These are phyloP conservation scores for Limnephilus rhombicus DNA, from an alignment of 2,888 invertebrate genomes.

Conservation along the genomic window DNA sequence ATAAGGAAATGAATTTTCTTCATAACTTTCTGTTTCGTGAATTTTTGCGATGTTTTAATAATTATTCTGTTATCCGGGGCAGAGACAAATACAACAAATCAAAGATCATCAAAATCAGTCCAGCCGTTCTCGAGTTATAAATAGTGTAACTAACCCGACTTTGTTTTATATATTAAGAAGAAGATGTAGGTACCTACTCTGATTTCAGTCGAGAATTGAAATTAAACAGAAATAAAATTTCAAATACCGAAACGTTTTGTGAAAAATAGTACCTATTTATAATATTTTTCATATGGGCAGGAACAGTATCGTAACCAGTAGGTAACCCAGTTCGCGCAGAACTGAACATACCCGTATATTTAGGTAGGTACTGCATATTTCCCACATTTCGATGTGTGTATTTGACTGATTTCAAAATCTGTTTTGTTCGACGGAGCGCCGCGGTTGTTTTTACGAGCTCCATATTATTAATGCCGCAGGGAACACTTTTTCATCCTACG, in stretches of 20 bases:
- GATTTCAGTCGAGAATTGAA: neutral
- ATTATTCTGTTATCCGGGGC: too few relatives aligned
- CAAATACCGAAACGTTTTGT: neutral
- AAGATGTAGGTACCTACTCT: too few relatives aligned
- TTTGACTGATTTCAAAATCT: neutral
- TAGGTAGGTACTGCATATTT: neutral
- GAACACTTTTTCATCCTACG: neutral
- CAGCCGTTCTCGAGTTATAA: too few relatives aligned
- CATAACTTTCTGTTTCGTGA: too few relatives aligned
- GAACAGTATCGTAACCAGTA: neutral
- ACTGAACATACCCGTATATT: too few relatives aligned
- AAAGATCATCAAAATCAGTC: too few relatives aligned
- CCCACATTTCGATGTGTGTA: neutral
- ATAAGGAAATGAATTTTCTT: too few relatives aligned
- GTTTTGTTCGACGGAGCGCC: neutral
- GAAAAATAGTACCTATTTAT: neutral
- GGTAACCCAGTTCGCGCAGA: neutral
- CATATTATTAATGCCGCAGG: constrained; percentile 4
- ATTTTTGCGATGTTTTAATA: too few relatives aligned
- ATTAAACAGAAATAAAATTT: neutral
- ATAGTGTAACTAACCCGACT: too few relatives aligned
- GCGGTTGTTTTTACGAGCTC: neutral
- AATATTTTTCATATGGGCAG: neutral
- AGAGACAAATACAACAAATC: too few relatives aligned
- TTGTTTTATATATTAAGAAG: too few relatives aligned